These are phyloP conservation scores for Silurus glanis DNA, from an alignment of 2,113 vertebrate species.

Conservation along the genomic window DNA sequence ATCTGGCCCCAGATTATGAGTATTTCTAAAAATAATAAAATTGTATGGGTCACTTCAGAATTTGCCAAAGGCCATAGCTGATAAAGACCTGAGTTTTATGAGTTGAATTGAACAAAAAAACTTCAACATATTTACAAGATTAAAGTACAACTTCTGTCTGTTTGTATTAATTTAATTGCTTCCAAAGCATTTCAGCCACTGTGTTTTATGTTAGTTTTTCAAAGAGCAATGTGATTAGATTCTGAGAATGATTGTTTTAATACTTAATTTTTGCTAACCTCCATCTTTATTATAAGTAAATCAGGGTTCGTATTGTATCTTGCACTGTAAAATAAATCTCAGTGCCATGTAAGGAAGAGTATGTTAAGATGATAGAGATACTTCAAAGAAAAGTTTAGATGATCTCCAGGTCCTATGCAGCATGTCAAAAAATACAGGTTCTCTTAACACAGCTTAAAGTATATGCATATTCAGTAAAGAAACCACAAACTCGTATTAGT, in stretches of 20 bases:
- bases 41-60: slow-evolving; percentile 9
- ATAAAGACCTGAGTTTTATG: slow-evolving; percentile 6
- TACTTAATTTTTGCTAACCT: background rate
- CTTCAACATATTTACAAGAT: background rate
- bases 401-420: slow-evolving; percentile 12
- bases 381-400: background rate
- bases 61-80: slow-evolving; percentile 27
- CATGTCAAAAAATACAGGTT: background rate
- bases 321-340: slow-evolving; percentile 21
- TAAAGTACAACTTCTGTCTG: slow-evolving; percentile 12
- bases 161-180: slow-evolving; percentile 4
- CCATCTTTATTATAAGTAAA: background rate
- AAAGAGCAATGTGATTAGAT: background rate
- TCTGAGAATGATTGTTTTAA: background rate
- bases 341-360: background rate
- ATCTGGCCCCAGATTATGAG: slow-evolving; percentile 7
- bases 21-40: background rate
- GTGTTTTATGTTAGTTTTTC: background rate
- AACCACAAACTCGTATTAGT: background rate
- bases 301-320: slow-evolving; percentile 13
- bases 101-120: background rate
- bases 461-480: background rate
- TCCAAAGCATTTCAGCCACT: background rate
- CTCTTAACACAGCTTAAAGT: background rate
- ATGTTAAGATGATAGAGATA: background rate